Conservation (phyloP, 2,113 vertebrate species). For the Cranoglanis bouderius region DNA sequence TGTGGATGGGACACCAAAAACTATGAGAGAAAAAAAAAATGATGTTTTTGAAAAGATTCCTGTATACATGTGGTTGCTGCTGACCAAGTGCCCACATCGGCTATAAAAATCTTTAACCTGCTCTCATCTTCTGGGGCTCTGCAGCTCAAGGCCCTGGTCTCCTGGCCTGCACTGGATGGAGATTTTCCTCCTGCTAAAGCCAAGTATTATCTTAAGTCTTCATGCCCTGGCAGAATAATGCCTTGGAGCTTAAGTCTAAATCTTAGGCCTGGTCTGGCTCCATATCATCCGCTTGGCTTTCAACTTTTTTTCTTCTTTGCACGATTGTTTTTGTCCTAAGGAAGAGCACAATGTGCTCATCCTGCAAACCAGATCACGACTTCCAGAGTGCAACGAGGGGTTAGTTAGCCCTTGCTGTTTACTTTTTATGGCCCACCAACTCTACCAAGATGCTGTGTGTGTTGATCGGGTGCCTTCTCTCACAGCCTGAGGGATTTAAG, state of each 20-base stretch:
- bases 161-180: neutral
- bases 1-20: neutral
- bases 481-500: constrained; percentile 60
- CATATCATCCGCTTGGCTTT: neutral
- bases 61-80: neutral
- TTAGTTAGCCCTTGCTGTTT: constrained; percentile 37
- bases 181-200: neutral
- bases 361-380: constrained; percentile 9
- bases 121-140: constrained; percentile 2
- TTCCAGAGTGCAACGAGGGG: neutral
- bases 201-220: constrained; percentile 33
- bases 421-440: constrained; percentile 50
- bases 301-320: constrained; percentile 1
- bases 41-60: neutral
- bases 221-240: constrained; percentile 16
- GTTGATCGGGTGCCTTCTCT: constrained; percentile 51
- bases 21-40: neutral
- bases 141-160: neutral
- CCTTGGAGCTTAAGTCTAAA: constrained; percentile 21
- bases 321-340: constrained; percentile 1
- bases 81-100: constrained; percentile 8
- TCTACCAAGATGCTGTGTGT: neutral
- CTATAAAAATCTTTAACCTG: constrained; percentile 14
- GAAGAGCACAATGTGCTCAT: neutral
- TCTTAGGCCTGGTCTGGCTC: constrained; percentile 22